Conservation (phyloP, 2,113 vertebrate genomes). For the Regulus satrapa region DNA sequence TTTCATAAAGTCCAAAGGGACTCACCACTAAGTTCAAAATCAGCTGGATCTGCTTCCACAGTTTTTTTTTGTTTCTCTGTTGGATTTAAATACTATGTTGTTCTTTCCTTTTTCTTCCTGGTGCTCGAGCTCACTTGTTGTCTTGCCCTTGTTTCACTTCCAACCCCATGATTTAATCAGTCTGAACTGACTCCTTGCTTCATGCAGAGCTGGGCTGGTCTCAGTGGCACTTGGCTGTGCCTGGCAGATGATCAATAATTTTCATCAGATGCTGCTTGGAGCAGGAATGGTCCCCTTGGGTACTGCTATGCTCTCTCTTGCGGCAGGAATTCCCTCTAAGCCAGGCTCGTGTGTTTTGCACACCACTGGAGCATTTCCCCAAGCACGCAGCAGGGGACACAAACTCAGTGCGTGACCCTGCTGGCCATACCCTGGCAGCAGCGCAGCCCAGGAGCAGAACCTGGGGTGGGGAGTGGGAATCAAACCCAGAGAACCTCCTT, state of each 20-base stretch:
- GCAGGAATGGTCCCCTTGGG: not conserved
- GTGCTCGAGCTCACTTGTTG: rapidly evolving
- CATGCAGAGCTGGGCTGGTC: not conserved
- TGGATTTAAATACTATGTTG: not conserved
- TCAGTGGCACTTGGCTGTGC: not conserved
- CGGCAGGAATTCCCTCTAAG: not conserved
- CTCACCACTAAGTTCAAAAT: not conserved
- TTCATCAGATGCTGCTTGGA: not conserved
- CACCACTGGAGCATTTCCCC: not conserved
- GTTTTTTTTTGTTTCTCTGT: not conserved
- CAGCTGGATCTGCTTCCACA: not conserved
- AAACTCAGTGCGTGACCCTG: rapidly evolving
- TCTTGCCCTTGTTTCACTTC: not conserved
- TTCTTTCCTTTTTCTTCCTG: not conserved
- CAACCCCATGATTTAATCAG: not conserved
- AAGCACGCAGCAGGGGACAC: not conserved
- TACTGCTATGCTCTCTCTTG: not conserved
- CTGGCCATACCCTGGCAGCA: rapidly evolving
- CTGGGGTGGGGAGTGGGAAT: not conserved
- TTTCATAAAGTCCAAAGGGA: not conserved
- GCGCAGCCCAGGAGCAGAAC: not conserved
- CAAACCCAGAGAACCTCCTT: not conserved
- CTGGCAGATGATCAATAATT: not conserved
- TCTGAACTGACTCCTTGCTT: not conserved
- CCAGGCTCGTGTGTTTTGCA: rapidly evolving